Evolutionary conservation across 2,113 vertebrate genomes (phyloP), one percentile per base, ranked within the genome.

Genomic region (Morphnarchus princeps): DNA sequence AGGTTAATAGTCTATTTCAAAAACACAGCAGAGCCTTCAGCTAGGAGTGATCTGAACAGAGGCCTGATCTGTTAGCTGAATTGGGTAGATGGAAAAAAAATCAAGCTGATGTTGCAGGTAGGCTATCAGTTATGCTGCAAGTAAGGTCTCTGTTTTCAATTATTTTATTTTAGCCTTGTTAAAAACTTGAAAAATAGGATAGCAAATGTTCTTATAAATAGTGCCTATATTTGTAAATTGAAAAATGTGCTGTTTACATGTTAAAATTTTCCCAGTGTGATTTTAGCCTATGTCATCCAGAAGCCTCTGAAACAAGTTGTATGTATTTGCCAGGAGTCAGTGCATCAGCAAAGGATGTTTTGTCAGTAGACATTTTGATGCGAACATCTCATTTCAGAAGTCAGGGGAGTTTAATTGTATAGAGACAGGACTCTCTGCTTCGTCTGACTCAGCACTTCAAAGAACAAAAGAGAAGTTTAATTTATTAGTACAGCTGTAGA

Each of bases 81-180:
- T 40, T 55, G 24, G 7, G 10, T 25, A 70, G 34, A 43, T 50
- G 14, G n/a, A 47, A 80, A 91, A 91, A 70, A 49, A 50, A 2
- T 71, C 0, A 0, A 82, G 22, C 4, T 76, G 14, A 29, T 42
- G 4, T 59, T 55, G 11, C 18, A 67, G 11, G 50, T 12, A 47
- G 7, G 19, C 11, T 11, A 18, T 59, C 6, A 74, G 6, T 76
- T 65, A 12, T 61, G 7, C 9, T 77, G 16, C 11, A 77, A 31
- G 4, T 69, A 28, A n/a, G 12, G 31, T 52, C 49, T 87, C 31
- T 67, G 43, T 31, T 94, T 71, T 80, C 40, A 52, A 26, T 32
- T 65, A 9, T 43, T 82, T 72, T 59, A 38, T 72, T 76, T 88
- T 42, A 42, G 40, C 40, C 5, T 74, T 50, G 26, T 4, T n/a